A percentile compares a stretch with the other conserved stretches of the same genome.
Evolutionary conservation across 2,113 vertebrate genomes (phyloP).

Genomic region (Sporophila hypoxantha): DNA sequence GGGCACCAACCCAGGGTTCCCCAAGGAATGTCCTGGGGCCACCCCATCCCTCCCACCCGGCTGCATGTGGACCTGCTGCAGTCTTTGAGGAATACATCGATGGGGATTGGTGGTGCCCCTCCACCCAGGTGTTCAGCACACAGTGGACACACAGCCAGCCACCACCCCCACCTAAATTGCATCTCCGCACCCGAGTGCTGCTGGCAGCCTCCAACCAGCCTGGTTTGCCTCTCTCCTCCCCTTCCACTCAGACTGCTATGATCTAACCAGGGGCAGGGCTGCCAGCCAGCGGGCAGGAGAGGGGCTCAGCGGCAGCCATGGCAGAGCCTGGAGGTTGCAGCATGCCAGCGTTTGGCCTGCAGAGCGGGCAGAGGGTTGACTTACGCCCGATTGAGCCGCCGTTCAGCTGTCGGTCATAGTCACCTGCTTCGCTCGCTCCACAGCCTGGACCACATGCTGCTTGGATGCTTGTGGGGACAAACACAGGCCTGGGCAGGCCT

Average conservation of each 20-base stretch:
- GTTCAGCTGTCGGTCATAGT: slow-evolving; percentile 74
- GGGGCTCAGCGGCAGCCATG: neutral
- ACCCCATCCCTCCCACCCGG: neutral
- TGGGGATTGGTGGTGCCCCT: neutral
- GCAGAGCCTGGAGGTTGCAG: neutral
- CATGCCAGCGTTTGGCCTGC: accelerated
- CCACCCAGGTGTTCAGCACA: neutral
- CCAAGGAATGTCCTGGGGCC: neutral
- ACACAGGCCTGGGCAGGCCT: neutral
- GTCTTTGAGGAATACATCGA: accelerated
- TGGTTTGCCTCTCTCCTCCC: neutral
- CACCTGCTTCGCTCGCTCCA: slow-evolving; percentile 74
- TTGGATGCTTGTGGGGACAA: slow-evolving; percentile 73
- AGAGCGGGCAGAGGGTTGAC: slow-evolving; percentile 36
- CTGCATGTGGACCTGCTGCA: neutral
- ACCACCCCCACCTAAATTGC: neutral
- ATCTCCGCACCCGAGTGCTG: neutral
- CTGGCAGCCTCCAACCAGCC: neutral
- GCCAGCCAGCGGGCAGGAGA: neutral
- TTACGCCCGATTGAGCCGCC: slow-evolving; percentile 67
- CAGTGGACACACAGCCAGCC: accelerated
- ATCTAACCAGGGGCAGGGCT: neutral
- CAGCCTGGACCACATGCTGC: slow-evolving; percentile 73
- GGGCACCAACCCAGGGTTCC: neutral
- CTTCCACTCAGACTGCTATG: accelerated